A percentile compares a stretch with the other conserved stretches of the same genome.
Evolutionary conservation across 2,888 invertebrate genomes (phyloP).

Genomic region (Campopleginae sp.): DNA sequence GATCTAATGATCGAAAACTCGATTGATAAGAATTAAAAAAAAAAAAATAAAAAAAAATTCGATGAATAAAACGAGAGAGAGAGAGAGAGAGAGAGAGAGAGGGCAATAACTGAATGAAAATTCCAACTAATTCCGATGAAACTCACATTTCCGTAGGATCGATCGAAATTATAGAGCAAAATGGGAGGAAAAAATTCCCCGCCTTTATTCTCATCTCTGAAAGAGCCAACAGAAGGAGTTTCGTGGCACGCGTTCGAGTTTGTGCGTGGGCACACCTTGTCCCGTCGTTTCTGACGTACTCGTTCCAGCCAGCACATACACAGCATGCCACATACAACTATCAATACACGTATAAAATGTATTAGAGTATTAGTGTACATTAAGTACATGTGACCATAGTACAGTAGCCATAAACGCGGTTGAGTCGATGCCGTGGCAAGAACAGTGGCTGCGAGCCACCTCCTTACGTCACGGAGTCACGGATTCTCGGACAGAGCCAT

Average conservation of each 20-base stretch:
- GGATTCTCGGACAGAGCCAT: constrained; percentile 59
- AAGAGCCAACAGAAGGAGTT: constrained; percentile 43
- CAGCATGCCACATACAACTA: constrained; percentile 14
- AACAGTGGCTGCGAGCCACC: constrained; percentile 59
- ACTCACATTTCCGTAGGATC: not conserved
- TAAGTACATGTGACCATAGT: constrained; percentile 22
- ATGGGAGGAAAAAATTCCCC: not conserved
- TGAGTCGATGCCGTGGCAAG: constrained; percentile 48
- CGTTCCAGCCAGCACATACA: constrained; percentile 1
- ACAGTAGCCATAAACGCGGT: constrained; percentile 40
- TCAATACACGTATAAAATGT: constrained; percentile 21
- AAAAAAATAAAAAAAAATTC: no score
- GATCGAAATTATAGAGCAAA: not conserved
- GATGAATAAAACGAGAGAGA: no score
- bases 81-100: not conserved
- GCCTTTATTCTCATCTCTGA: constrained; percentile 3
- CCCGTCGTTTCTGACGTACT: constrained; percentile 66
- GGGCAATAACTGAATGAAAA: not conserved
- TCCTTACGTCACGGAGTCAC: constrained; percentile 64
- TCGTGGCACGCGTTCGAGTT: constrained; percentile 69
- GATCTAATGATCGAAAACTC: not conserved
- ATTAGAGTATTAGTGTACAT: constrained; percentile 12
- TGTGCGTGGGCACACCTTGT: constrained; percentile 77
- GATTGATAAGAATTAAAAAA: not conserved
- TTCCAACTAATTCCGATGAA: not conserved